phyloP scores from a whole-genome alignment of 2,113 vertebrate genomes.

The Leptodactylus fuscus region DNA sequence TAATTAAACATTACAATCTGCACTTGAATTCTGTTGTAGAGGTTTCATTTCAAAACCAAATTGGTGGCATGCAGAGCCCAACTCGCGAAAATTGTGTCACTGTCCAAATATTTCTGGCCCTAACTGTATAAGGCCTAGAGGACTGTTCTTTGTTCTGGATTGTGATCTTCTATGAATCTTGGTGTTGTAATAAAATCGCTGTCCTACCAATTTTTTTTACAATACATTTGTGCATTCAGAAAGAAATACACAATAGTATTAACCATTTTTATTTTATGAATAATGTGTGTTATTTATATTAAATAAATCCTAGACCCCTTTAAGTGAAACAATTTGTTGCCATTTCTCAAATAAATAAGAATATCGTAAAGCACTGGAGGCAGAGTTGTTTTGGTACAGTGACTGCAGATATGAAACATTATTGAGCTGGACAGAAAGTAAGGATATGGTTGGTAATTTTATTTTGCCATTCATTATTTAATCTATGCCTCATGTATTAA shows the following conservation, averaged over 20 bases:
- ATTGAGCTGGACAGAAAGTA: not conserved
- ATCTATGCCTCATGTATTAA: not conserved
- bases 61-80: too few species aligned
- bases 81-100: too few species aligned
- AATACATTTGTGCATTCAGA: not conserved
- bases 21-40: too few species aligned
- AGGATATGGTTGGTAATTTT: slow-evolving; percentile 6
- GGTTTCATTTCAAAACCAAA: too few species aligned
- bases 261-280: not conserved
- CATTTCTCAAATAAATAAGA: not conserved
- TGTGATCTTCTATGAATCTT: too few species aligned
- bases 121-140: too few species aligned
- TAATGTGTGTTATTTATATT: not conserved
- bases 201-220: too few species aligned
- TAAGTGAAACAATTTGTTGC: not conserved
- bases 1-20: too few species aligned
- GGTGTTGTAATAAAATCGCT: too few species aligned
- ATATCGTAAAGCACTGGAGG: not conserved
- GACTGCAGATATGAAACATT: slow-evolving; percentile 5
- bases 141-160: too few species aligned
- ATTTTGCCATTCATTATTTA: not conserved
- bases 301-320: not conserved
- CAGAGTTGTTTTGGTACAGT: not conserved
- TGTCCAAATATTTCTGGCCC: too few species aligned
- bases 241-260: not conserved